A percentile compares a stretch with the other conserved stretches of the same genome.
phyloP scores from a whole-genome alignment of 1,140 invertebrate genomes.

The Drosophila truncata region DNA sequence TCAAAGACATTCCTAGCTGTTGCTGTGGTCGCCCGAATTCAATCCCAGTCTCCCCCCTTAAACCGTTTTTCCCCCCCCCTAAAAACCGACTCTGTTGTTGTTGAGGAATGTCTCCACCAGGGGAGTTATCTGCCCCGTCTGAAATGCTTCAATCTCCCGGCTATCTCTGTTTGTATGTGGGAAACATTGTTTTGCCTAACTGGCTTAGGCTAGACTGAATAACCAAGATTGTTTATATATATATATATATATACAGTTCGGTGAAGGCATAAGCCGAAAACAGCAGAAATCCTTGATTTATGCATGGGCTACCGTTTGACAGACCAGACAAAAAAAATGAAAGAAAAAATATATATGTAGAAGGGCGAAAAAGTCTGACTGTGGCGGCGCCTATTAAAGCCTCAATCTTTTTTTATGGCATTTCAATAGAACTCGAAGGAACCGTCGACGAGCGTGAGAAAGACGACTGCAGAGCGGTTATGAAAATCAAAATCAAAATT shows the following conservation, averaged over 20 bases:
- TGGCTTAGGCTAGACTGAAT: conserved; percentile 66
- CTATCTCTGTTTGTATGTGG: conserved; percentile 56
- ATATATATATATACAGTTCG: conserved; percentile 38
- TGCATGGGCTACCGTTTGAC: conserved; percentile 80
- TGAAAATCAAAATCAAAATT: conserved; percentile 72
- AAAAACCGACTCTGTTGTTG: conserved; percentile 17
- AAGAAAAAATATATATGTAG: conserved; percentile 2
- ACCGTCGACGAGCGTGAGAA: conserved; percentile 53
- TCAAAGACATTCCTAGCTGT: conserved; percentile 81
- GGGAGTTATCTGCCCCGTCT: conserved; percentile 56
- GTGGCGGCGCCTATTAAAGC: conserved; percentile 80
- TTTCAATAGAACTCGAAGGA: conserved; percentile 73
- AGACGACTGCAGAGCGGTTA: conserved; percentile 50
- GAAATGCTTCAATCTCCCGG: conserved; percentile 50
- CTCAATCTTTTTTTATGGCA: conserved; percentile 81
- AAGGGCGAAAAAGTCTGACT: conserved; percentile 31
- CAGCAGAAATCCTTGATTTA: conserved; percentile 79
- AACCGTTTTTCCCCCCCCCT: background rate
- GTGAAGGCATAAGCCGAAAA: conserved; percentile 38
- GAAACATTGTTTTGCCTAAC: conserved; percentile 78
- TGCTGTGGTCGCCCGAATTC: conserved; percentile 54
- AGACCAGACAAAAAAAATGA: conserved; percentile 46
- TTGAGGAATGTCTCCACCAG: conserved; percentile 69
- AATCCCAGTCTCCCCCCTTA: conserved; percentile 9
- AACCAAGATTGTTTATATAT: conserved; percentile 49